Conservation (phyloP, 2,113 vertebrate genomes). For the Nyctibius bracteatus region DNA sequence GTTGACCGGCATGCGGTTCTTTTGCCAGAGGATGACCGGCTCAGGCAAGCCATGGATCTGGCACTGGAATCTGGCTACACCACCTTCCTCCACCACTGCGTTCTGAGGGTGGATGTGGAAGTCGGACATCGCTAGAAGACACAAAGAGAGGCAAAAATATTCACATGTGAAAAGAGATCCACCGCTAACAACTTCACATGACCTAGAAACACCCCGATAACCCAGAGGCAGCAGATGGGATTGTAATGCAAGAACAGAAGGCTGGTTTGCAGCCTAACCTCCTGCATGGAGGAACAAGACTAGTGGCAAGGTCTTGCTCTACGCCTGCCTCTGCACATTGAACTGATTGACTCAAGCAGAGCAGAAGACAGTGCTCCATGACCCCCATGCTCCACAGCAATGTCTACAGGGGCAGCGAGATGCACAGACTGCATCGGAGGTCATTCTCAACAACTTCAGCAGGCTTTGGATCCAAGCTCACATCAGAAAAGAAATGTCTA, state of each 20-base stretch:
- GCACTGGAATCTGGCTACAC: conserved; percentile 94
- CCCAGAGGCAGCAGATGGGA: neutral
- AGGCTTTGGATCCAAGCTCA: neutral
- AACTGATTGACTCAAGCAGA: neutral
- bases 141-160: neutral
- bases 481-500: neutral
- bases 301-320: neutral
- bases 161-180: neutral
- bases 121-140: conserved; percentile 86
- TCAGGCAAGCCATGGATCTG: conserved; percentile 95
- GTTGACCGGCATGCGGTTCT: conserved; percentile 84
- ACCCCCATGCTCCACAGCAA: neutral
- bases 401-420: accelerated
- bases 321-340: neutral
- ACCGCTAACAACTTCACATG: neutral
- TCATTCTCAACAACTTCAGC: neutral
- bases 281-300: neutral
- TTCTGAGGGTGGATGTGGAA: conserved; percentile 93
- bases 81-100: conserved; percentile 84
- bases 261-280: neutral
- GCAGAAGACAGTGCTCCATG: neutral
- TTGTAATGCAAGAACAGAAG: neutral
- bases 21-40: conserved; percentile 94
- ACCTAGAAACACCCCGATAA: neutral
- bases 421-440: neutral